Conservation (phyloP, 2,797 vertebrate species). For the Eospalax fontanierii region DNA sequence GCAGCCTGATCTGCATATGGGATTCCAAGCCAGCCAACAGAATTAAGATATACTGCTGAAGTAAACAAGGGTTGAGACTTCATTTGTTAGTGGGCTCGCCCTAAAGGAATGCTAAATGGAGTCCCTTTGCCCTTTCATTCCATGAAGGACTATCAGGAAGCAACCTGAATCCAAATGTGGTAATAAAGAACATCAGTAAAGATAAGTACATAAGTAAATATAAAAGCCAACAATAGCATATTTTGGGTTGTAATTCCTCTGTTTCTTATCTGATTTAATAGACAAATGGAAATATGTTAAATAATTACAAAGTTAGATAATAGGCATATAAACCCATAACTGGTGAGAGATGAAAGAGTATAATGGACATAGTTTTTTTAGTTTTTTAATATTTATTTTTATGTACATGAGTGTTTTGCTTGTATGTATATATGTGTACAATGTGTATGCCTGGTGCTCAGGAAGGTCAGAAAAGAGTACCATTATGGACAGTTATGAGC, state of each 20-base stretch:
- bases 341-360: too few relatives aligned
- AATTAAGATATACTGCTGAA: neutral
- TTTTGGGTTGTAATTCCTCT: conserved; percentile 11
- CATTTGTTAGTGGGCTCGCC: neutral
- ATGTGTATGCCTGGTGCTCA: too few relatives aligned
- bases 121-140: neutral
- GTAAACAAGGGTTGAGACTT: neutral
- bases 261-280: neutral
- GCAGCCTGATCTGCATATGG: too few relatives aligned
- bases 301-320: conserved; percentile 13
- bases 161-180: neutral
- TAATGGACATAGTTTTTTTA: neutral
- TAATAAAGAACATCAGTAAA: neutral
- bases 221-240: neutral
- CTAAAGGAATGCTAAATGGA: neutral
- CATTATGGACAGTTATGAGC: too few relatives aligned
- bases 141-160: neutral
- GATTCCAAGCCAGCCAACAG: neutral
- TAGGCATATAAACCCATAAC: neutral
- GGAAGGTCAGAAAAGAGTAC: too few relatives aligned
- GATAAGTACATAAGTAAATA: neutral
- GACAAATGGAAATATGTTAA: neutral
- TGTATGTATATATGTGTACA: too few relatives aligned
- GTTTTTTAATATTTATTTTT: too few relatives aligned
- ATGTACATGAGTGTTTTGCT: too few relatives aligned